A percentile compares a stretch with the other conserved stretches of the same genome.
Conservation (phyloP, 2,888 invertebrate species). For the Aphidoletes aphidimyza region DNA sequence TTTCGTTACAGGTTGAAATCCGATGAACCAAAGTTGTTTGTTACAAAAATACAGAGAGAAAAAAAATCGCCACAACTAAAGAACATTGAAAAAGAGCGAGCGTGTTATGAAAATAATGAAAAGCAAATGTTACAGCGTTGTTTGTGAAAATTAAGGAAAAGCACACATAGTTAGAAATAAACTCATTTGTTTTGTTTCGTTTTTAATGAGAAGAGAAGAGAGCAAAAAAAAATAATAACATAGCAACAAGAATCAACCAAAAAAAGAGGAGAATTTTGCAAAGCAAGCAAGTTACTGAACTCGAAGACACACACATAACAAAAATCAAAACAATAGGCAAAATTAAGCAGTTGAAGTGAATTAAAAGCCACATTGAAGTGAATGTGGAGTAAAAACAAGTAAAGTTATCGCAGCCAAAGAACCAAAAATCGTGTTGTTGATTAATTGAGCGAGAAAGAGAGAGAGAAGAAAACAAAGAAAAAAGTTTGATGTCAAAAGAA, state of each 20-base stretch:
- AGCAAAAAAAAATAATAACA: not conserved
- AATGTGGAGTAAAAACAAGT: not conserved
- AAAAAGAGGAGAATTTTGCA: constrained; percentile 39
- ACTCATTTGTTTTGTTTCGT: constrained; percentile 49
- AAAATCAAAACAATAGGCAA: constrained; percentile 45
- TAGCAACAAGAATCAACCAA: not conserved
- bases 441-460: not conserved
- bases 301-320: not conserved
- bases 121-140: constrained; percentile 36
- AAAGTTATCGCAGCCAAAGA: not conserved
- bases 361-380: not conserved
- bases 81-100: constrained; percentile 33
- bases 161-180: constrained; percentile 43
- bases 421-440: not conserved
- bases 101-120: constrained; percentile 41
- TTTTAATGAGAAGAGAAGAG: not conserved
- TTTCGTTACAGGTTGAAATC: constrained; percentile 12
- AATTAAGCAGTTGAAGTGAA: constrained; percentile 11
- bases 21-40: constrained; percentile 39
- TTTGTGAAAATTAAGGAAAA: not conserved
- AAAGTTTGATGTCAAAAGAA: not conserved
- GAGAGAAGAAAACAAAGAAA: too few species aligned
- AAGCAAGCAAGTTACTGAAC: not conserved
- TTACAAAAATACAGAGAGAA: not conserved
- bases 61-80: not conserved